Percentiles rank a stretch among this genome's conserved stretches.
Evolutionary conservation across 1,140 invertebrate species (phyloP).

Genomic region (Neomicropteryx cornuta): DNA sequence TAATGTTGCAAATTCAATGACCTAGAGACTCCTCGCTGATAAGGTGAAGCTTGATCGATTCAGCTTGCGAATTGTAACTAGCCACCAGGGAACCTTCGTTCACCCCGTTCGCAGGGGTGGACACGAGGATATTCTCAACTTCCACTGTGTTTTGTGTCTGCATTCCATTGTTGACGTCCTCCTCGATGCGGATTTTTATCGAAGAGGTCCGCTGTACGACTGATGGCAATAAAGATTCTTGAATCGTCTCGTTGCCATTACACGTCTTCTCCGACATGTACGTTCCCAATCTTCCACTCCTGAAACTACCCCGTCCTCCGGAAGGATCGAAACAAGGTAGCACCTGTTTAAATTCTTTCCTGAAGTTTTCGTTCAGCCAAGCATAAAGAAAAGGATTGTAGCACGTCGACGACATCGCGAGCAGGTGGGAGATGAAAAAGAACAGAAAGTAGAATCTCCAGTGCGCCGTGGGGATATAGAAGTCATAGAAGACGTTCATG

Average conservation of each 20-base stretch:
- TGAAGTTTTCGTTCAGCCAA: constrained; percentile 96
- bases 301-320: constrained; percentile 20
- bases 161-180: constrained; percentile 2
- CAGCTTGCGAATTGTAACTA: constrained; percentile 34
- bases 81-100: constrained; percentile 28
- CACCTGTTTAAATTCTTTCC: constrained; percentile 89
- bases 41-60: constrained; percentile 34
- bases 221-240: constrained; percentile 47
- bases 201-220: constrained; percentile 11
- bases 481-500: constrained; percentile 80
- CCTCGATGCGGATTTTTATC: constrained; percentile 9
- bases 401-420: constrained; percentile 95
- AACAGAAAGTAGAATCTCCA: constrained; percentile 77
- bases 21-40: constrained; percentile 40
- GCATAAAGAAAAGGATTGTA: constrained; percentile 91
- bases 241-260: constrained; percentile 60
- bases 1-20: too few species aligned
- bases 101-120: constrained; percentile 9
- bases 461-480: constrained; percentile 54
- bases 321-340: constrained; percentile 60
- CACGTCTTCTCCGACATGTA: constrained; percentile 53
- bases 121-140: background rate
- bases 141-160: background rate
- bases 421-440: constrained; percentile 83
- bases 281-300: constrained; percentile 30